phyloP scores from a whole-genome alignment of 2,888 invertebrate genomes.

The Nomada flava region DNA sequence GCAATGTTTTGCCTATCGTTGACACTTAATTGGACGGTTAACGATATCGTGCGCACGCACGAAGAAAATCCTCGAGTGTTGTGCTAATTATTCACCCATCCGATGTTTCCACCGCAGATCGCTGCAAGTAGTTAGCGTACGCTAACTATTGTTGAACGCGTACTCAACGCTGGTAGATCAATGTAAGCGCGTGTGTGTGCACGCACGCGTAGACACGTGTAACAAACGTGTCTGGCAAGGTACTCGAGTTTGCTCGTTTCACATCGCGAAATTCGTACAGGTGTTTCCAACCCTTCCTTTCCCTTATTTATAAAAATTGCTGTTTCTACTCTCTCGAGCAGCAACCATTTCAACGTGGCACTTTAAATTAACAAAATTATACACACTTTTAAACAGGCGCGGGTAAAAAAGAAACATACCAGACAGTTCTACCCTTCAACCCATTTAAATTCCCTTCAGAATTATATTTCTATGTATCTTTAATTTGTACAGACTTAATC shows the following conservation, averaged over 20 bases:
- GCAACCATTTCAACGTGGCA: background rate
- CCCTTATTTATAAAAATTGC: background rate
- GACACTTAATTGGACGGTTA: conserved; percentile 31
- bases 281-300: conserved; percentile 8
- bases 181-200: background rate
- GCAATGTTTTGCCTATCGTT: conserved; percentile 6
- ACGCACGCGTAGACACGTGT: background rate
- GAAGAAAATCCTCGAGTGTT: conserved; percentile 36
- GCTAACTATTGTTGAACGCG: conserved; percentile 42
- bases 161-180: background rate
- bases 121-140: conserved; percentile 41
- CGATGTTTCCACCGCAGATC: conserved; percentile 35
- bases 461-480: background rate
- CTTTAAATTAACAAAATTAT: background rate
- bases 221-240: conserved; percentile 26
- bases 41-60: conserved; percentile 8
- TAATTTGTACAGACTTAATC: too few relatives aligned
- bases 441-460: background rate
- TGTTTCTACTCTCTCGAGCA: background rate
- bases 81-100: conserved; percentile 49
- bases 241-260: conserved; percentile 31
- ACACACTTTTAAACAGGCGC: too few relatives aligned
- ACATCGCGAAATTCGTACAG: conserved; percentile 37
- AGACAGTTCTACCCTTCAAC: too few relatives aligned
- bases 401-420: background rate